A percentile compares a stretch with the other conserved stretches of the same genome.
Conservation (phyloP, 2,888 invertebrate species). For the Yponomeuta plumbellus region DNA sequence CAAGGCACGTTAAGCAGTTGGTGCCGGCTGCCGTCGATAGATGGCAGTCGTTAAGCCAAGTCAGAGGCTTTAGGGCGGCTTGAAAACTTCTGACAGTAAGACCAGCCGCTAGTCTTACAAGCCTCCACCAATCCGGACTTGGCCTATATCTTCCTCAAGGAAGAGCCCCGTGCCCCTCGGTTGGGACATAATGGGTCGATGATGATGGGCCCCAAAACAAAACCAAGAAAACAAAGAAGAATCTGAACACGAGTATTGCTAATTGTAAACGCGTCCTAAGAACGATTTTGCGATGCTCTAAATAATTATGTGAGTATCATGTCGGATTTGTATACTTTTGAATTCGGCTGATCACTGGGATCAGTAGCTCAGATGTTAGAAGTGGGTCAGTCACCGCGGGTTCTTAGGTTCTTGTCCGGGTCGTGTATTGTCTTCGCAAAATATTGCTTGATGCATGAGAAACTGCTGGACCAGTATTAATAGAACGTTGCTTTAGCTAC, state of each 20-base stretch:
- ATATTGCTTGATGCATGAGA: background rate
- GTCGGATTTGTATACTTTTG: background rate
- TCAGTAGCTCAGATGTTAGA: background rate
- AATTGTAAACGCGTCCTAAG: background rate
- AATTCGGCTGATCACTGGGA: background rate
- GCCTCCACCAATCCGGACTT: too few relatives aligned
- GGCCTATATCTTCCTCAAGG: too few relatives aligned
- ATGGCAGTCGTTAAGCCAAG: too few relatives aligned
- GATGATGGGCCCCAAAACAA: too few relatives aligned
- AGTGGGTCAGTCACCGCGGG: background rate
- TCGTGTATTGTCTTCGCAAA: background rate
- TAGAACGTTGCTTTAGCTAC: too few relatives aligned
- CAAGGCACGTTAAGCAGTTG: too few relatives aligned
- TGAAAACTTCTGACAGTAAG: too few relatives aligned
- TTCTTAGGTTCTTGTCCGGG: background rate
- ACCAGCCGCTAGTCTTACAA: too few relatives aligned
- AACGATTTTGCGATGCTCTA: background rate
- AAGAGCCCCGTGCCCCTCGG: too few relatives aligned
- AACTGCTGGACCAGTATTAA: background rate
- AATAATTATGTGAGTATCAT: constrained; percentile 3
- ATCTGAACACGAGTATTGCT: background rate
- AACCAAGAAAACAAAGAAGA: background rate
- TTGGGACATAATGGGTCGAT: too few relatives aligned
- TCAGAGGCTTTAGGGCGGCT: too few relatives aligned
- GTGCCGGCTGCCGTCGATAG: too few relatives aligned